Percentiles rank a stretch among this genome's conserved stretches.
Evolutionary conservation across 2,888 invertebrate genomes (phyloP).

Genomic region (Tenthredo notha): DNA sequence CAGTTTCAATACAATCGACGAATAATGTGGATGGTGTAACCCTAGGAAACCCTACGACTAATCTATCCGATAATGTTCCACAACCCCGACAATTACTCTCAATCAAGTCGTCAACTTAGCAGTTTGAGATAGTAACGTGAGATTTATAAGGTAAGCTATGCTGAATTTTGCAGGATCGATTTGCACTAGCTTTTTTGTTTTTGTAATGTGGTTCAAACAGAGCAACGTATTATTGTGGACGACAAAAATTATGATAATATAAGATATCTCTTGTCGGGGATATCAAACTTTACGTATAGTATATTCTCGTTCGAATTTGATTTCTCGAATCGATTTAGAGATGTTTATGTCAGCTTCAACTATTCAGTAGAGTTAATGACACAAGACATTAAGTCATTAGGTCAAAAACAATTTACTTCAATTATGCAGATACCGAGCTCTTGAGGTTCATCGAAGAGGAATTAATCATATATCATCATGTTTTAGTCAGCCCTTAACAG

Average conservation of each 20-base stretch:
- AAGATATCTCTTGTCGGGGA: too few species aligned
- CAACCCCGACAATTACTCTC: not conserved
- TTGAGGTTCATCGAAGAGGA: not conserved
- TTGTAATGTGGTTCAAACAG: too few species aligned
- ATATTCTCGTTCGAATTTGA: not conserved
- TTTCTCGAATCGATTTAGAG: not conserved
- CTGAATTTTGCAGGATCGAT: too few species aligned
- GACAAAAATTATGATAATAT: too few species aligned
- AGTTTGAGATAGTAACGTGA: not conserved
- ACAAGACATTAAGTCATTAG: not conserved
- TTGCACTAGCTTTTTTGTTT: too few species aligned
- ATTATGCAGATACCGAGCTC: not conserved
- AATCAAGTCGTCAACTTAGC: not conserved
- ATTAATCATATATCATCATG: not conserved
- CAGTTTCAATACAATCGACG: not conserved
- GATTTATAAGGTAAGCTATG: not conserved
- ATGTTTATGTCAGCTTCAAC: slow-evolving; percentile 6
- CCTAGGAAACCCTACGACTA: not conserved
- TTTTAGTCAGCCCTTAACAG: not conserved
- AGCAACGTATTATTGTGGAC: too few species aligned
- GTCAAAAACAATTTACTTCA: not conserved
- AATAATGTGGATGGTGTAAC: not conserved
- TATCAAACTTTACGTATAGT: too few species aligned
- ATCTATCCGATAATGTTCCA: too few species aligned
- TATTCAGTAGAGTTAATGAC: not conserved